Percentiles rank a stretch among this genome's conserved stretches.
Conservation (phyloP, 1,140 invertebrate genomes). For the Stegodyphus mimosarum region DNA sequence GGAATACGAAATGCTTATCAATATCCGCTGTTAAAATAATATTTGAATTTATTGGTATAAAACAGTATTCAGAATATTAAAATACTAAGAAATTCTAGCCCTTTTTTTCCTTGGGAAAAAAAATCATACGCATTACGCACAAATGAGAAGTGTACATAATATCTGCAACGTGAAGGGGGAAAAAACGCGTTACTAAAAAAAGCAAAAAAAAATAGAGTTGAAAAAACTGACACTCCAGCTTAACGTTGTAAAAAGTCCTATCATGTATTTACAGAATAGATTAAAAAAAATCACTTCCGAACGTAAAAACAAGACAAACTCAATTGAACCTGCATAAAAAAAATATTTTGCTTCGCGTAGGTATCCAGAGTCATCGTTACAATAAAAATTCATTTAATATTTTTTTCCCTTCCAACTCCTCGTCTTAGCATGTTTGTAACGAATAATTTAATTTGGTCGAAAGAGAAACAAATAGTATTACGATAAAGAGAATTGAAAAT, state of each 20-base stretch:
- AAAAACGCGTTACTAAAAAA: no score
- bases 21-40: no score
- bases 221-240: neutral
- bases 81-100: no score
- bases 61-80: no score
- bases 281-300: constrained; percentile 14
- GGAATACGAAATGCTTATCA: no score
- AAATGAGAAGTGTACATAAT: no score
- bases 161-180: no score
- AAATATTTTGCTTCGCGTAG: no score
- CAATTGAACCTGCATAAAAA: constrained; percentile 10
- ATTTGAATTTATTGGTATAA: no score
- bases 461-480: constrained; percentile 41
- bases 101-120: no score
- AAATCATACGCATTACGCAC: no score
- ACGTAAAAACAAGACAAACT: neutral
- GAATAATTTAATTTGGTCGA: constrained; percentile 31
- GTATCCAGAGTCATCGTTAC: neutral
- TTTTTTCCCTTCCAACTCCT: neutral
- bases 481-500: constrained; percentile 32
- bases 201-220: no score
- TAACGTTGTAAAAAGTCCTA: neutral
- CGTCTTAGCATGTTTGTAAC: constrained; percentile 9
- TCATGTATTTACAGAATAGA: neutral
- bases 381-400: constrained; percentile 7